A percentile compares a stretch with the other conserved stretches of the same genome.
These are phyloP conservation scores for Ceratina japonica DNA, from an alignment of 1,140 invertebrate genomes.

Conservation along the genomic window DNA sequence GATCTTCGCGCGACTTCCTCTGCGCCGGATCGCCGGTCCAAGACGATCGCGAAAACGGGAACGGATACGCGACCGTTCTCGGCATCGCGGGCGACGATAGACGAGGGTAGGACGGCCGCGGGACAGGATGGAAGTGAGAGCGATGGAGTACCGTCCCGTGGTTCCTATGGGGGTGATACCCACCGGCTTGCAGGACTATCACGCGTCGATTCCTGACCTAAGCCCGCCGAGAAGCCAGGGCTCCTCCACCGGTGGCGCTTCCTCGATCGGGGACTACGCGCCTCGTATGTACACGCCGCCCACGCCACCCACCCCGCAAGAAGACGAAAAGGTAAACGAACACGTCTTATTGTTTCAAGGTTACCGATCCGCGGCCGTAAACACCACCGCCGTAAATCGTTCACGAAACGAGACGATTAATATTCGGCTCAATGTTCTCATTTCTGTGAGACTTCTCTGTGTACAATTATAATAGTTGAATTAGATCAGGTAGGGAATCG, in stretches of 20 bases:
- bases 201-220: slow-evolving; percentile 76
- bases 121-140: slow-evolving; percentile 76
- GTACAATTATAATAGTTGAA: too few species aligned
- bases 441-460: too few species aligned
- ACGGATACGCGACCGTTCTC: slow-evolving; percentile 3
- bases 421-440: background rate
- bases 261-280: slow-evolving; percentile 77
- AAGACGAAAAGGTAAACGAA: slow-evolving; percentile 76
- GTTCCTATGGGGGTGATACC: slow-evolving; percentile 74
- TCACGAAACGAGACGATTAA: background rate
- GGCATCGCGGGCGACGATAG: slow-evolving; percentile 5
- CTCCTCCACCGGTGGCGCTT: slow-evolving; percentile 77
- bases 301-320: slow-evolving; percentile 77
- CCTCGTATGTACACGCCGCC: slow-evolving; percentile 78
- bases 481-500: too few species aligned
- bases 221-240: slow-evolving; percentile 78
- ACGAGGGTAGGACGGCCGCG: background rate
- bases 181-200: slow-evolving; percentile 75
- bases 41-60: slow-evolving; percentile 3
- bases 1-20: background rate
- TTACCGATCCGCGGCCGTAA: background rate
- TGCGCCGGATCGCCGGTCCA: background rate
- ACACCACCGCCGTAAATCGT: background rate
- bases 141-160: slow-evolving; percentile 77
- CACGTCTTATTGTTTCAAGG: slow-evolving; percentile 29